Evolutionary conservation across 2,797 vertebrate genomes (phyloP), one percentile per base, ranked within the genome.

Genomic region (Momotus momota): DNA sequence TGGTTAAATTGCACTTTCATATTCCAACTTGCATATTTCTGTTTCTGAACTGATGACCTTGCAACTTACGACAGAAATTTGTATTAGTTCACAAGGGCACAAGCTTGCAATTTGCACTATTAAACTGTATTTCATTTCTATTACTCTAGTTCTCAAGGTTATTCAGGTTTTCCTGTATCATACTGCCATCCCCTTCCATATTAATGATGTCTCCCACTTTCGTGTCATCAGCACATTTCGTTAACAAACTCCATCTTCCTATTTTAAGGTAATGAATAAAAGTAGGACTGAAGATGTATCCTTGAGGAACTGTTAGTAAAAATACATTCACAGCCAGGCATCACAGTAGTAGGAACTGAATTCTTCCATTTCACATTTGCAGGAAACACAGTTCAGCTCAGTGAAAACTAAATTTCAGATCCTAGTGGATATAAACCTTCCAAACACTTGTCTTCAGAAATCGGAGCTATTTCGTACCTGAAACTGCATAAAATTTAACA

Each of bases 31-130:
- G 3, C 49, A 22, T 46, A 81, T 86, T 78, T 38, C 40, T 91
- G 22, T 74, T 81, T 78, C 75, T 86, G 75, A 94, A 91, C 40
- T 81, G 69, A 74, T 74, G 79, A 86, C 70, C 29, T 91, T 69
- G 90, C 38, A 88, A 51, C 43, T 88, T 88, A 86, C 16, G 38
- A 73, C 35, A 91, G 91, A 96, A 96, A 91, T 94, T 69, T 83
- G 69, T 93, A 54, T 91, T 90, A 51, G 80, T 81, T 83, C 45
- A 74, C 33, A 94, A 81, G 70, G 85, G 61, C 89, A 88, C 41
- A 78, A 41, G 41, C 57, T 90, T 86, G 72, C 61, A 88, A 51
- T 91, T 88, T 86, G 43, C 89, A 46, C 52, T 88, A 91, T 90
- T 88, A 95, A 78, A 38, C 95, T 94, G 94, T 72, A 72, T 65